phyloP scores from a whole-genome alignment of 1,140 invertebrate genomes.

The Vanessa tameamea region DNA sequence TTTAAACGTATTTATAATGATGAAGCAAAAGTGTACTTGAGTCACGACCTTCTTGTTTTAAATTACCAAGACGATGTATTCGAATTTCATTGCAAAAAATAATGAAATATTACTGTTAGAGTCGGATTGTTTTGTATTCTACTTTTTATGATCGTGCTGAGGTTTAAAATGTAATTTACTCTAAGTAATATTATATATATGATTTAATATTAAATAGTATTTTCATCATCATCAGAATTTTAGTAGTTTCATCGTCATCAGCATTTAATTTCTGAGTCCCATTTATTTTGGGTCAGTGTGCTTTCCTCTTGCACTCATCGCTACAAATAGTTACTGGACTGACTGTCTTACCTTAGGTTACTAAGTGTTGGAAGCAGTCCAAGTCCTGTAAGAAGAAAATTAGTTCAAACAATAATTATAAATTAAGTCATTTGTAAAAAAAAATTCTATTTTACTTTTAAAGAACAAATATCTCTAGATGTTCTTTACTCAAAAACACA shows the following conservation, averaged over 20 bases:
- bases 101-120: not conserved
- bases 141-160: not conserved
- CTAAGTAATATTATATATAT: too few relatives aligned
- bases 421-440: too few relatives aligned
- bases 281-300: too few relatives aligned
- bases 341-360: conserved; percentile 87
- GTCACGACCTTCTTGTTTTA: conserved; percentile 22
- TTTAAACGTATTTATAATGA: conserved; percentile 13
- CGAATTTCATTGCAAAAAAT: conserved; percentile 1
- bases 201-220: too few relatives aligned
- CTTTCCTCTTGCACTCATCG: too few relatives aligned
- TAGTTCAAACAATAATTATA: not conserved
- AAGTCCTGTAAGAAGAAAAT: conserved; percentile 84
- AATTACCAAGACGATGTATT: conserved; percentile 3
- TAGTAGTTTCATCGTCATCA: too few relatives aligned
- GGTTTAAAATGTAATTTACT: not conserved
- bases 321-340: too few relatives aligned
- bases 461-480: too few relatives aligned
- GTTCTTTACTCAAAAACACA: too few relatives aligned
- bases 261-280: too few relatives aligned
- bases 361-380: conserved; percentile 90
- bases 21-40: not conserved
- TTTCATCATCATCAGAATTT: too few relatives aligned
- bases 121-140: not conserved
- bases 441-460: too few relatives aligned